phyloP scores from a whole-genome alignment of 2,888 invertebrate species.

The Syritta pipiens region DNA sequence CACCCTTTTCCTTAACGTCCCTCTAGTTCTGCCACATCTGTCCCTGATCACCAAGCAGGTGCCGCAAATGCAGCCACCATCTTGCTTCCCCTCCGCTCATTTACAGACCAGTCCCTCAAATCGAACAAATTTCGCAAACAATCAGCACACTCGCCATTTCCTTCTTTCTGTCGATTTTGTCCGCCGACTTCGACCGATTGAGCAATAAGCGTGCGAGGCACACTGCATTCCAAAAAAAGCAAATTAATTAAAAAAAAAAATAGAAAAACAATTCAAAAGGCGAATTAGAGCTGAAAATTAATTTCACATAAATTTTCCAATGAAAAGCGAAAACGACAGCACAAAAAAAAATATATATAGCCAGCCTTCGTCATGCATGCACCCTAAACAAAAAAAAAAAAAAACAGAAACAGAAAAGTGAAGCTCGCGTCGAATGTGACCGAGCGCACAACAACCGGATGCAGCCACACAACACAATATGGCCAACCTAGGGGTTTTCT shows the following conservation, averaged over 20 bases:
- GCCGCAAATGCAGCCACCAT: too few relatives aligned
- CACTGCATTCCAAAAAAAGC: background rate
- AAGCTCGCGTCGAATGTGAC: too few relatives aligned
- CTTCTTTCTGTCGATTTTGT: background rate
- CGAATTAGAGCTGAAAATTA: conserved; percentile 68
- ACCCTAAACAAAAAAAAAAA: too few relatives aligned
- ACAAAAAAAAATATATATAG: too few relatives aligned
- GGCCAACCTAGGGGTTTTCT: conserved; percentile 25
- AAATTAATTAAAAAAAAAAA: conserved; percentile 40
- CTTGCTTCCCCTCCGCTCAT: too few relatives aligned
- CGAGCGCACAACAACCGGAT: conserved; percentile 37
- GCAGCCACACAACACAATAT: conserved; percentile 10
- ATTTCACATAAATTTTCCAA: conserved; percentile 67
- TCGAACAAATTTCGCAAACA: too few relatives aligned
- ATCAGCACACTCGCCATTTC: background rate
- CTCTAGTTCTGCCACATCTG: too few relatives aligned
- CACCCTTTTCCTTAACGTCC: too few relatives aligned
- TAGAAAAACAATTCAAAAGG: conserved; percentile 59
- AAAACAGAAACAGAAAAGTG: too few relatives aligned
- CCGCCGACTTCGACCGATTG: conserved; percentile 23
- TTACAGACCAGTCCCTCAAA: too few relatives aligned
- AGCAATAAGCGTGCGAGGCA: conserved; percentile 30
- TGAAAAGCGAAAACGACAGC: conserved; percentile 53
- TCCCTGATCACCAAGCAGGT: too few relatives aligned
- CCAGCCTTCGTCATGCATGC: conserved; percentile 28